A percentile compares a stretch with the other conserved stretches of the same genome.
These are phyloP conservation scores for Nymphicus hollandicus DNA, from an alignment of 2,113 vertebrate genomes.

Conservation along the genomic window DNA sequence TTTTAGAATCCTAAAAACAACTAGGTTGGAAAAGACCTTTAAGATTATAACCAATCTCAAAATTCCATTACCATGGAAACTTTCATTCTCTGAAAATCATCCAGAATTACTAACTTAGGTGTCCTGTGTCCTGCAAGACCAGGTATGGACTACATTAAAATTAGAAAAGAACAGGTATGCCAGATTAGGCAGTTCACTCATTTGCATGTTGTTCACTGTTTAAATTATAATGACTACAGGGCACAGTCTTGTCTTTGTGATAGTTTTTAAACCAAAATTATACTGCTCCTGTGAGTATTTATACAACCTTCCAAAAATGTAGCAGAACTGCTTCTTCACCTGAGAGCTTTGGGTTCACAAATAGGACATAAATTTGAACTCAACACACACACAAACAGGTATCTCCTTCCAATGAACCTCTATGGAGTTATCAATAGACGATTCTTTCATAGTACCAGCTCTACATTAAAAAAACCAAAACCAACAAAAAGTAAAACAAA, in stretches of 20 bases:
- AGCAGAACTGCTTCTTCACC: not conserved
- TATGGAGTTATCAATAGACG: not conserved
- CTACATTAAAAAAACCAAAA: not conserved
- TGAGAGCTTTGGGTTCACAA: not conserved
- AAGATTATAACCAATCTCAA: not conserved
- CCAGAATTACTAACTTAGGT: not conserved
- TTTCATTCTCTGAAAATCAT: not conserved
- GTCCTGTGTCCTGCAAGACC: not conserved
- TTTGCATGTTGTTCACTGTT: not conserved
- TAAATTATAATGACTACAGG: not conserved
- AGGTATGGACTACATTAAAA: not conserved
- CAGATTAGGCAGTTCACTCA: not conserved
- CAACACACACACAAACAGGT: not conserved
- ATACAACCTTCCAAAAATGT: not conserved
- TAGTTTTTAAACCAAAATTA: not conserved
- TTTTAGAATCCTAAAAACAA: not conserved
- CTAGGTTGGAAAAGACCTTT: not conserved
- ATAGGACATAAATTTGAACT: not conserved
- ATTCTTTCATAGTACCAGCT: not conserved
- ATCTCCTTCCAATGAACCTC: not conserved
- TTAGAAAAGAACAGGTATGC: not conserved
- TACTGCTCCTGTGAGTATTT: not conserved
- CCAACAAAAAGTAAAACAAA: accelerated
- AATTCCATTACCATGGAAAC: not conserved
- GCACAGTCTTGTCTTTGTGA: not conserved